Evolutionary conservation across 30 jellyfish, hydroid and myxozoan species (phyloP), one percentile per base, ranked within the genome.

Genomic region (Rhopilema esculentum): DNA sequence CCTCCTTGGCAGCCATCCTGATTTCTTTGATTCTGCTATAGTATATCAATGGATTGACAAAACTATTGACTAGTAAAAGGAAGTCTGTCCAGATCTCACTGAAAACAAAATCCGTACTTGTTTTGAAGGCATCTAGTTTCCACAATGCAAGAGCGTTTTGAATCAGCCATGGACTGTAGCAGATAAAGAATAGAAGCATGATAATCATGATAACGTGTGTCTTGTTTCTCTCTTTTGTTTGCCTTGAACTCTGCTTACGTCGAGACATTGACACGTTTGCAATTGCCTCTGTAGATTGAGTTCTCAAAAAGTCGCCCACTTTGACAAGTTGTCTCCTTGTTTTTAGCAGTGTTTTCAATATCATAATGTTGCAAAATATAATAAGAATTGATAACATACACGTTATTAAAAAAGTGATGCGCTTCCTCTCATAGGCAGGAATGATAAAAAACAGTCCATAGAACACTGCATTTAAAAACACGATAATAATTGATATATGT

Each of bases 51-150:
- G 88, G 88, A 28, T 79, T 79, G 49, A 79, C 49, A 27, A 26
- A 63, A 30, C 88, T 79, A 79, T 79, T 79, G 25, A 79, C n/a
- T n/a, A 79, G 52, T 32, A 79, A 49, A 33, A 63, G 24, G 65
- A 79, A 79, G 23, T 40, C 88, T 16, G 79, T 53, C 88, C 88
- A 79, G 19, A 40, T 24, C 28, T 79, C 31, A n/a, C 22, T 22
- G 18, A 24, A 18, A 52, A 7, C 17, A 79, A n/a, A n/a, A 20
- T 20, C 57, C 15, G 79, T 66, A 27, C 9, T 1, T 32, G 57
- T n/a, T 16, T 23, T 12, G 50, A 62, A 65, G 0, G 61, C 24
- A 16, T 61, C 69, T 20, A 22, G 6, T n/a, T 30, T 51, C 49
- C 27, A 79, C 64, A 62, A 31, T 30, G 19, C 7, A 33, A 79